A percentile compares a stretch with the other conserved stretches of the same genome.
Conservation (phyloP, 1,140 invertebrate genomes). For the Holotrichia oblita region DNA sequence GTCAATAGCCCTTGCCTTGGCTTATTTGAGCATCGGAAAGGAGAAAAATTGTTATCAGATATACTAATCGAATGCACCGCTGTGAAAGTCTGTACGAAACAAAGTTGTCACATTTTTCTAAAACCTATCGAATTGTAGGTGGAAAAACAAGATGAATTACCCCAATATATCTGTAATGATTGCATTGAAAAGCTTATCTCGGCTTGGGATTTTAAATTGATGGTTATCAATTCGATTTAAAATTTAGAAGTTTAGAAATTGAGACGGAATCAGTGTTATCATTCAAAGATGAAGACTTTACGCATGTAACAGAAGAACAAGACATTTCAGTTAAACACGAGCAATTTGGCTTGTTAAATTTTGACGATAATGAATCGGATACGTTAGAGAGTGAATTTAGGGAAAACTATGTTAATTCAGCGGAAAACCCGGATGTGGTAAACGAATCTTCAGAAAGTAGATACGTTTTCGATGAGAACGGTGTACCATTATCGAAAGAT, state of each 20-base stretch:
- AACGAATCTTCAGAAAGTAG: not conserved
- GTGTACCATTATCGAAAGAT: not conserved
- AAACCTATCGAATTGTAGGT: not conserved
- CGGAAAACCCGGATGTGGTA: too few species aligned
- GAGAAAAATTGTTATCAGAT: not conserved
- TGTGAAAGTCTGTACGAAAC: not conserved
- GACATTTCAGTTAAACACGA: too few species aligned
- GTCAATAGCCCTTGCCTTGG: not conserved
- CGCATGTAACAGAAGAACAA: too few species aligned
- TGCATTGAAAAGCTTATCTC: not conserved
- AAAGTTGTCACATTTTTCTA: not conserved
- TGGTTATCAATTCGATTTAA: not conserved
- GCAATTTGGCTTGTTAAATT: too few species aligned
- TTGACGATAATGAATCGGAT: too few species aligned
- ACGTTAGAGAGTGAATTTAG: too few species aligned
- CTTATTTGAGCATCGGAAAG: not conserved
- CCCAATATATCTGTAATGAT: not conserved
- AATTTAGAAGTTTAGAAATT: not conserved
- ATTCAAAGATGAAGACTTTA: not conserved
- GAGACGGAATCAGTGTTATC: not conserved
- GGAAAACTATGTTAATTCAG: too few species aligned
- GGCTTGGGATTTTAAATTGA: not conserved
- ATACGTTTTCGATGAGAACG: not conserved
- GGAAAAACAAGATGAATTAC: not conserved
- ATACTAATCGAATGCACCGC: not conserved